Conservation (phyloP, 2,888 invertebrate species). For the Ferrisia virgata region DNA sequence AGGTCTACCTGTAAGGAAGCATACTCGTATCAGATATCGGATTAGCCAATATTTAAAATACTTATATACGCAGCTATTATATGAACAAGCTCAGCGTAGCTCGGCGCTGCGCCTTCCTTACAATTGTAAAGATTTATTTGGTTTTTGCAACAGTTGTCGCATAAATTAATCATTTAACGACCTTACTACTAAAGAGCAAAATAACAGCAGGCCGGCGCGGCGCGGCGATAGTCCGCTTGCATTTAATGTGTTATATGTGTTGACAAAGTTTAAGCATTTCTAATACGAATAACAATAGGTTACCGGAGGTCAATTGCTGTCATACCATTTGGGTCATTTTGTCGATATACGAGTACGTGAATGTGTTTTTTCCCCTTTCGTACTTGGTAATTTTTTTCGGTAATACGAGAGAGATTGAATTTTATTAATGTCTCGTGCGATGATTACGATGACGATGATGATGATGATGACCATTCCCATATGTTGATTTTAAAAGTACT, state of each 20-base stretch:
- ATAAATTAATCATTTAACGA: slow-evolving; percentile 30
- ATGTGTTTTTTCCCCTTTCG: not conserved
- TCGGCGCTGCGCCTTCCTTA: not conserved
- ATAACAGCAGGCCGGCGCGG: too few relatives aligned
- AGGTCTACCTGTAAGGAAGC: not conserved
- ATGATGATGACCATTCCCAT: too few relatives aligned
- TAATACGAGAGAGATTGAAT: not conserved
- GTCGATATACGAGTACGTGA: not conserved
- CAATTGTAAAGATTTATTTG: not conserved
- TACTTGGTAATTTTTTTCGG: not conserved
- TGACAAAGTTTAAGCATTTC: slow-evolving; percentile 19
- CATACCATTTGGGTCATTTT: not conserved
- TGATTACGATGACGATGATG: too few relatives aligned
- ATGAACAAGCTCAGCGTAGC: too few relatives aligned
- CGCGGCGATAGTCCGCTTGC: not conserved
- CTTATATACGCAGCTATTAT: too few relatives aligned
- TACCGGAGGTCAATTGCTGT: slow-evolving; percentile 1
- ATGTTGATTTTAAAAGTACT: not conserved
- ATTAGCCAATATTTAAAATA: not conserved
- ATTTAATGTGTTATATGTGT: not conserved
- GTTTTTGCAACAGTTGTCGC: slow-evolving; percentile 21
- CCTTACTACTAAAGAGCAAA: not conserved
- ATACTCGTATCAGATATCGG: not conserved
- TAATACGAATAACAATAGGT: slow-evolving; percentile 1
- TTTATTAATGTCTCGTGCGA: not conserved